These are phyloP conservation scores for Chirona hameri DNA, from an alignment of 2,888 invertebrate species.

Conservation along the genomic window DNA sequence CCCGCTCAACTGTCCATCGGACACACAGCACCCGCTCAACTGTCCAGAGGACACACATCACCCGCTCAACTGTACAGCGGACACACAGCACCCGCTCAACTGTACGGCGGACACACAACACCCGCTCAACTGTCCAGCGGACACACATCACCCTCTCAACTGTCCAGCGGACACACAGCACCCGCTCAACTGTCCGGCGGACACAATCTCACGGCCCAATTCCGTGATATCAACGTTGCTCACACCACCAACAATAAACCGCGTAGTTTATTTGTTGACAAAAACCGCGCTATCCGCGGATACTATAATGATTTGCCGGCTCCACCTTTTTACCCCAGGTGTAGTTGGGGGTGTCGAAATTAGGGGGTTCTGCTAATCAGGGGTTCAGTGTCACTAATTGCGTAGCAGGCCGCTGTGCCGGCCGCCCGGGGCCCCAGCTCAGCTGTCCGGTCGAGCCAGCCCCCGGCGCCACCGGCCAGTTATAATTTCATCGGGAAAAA, in stretches of 20 bases:
- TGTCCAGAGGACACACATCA: too few relatives aligned
- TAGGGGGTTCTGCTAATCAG: background rate
- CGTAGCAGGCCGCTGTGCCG: background rate
- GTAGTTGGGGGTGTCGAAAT: slow-evolving; percentile 23
- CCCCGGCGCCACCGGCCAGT: background rate
- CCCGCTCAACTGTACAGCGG: too few relatives aligned
- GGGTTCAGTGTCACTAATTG: slow-evolving; percentile 11
- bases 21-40: too few relatives aligned
- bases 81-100: too few relatives aligned
- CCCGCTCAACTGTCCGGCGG: too few relatives aligned
- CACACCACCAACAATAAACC: background rate
- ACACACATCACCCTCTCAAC: too few relatives aligned
- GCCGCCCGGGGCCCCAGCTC: background rate
- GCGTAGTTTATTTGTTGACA: background rate
- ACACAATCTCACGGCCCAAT: too few relatives aligned
- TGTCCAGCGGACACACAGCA: too few relatives aligned
- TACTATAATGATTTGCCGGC: background rate
- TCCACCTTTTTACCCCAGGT: background rate
- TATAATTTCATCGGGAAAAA: slow-evolving; percentile 24
- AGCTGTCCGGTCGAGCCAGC: background rate
- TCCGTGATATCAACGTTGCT: too few relatives aligned
- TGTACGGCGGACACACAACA: too few relatives aligned
- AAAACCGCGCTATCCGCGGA: background rate
- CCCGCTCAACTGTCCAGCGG: too few relatives aligned
- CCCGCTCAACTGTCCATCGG: too few relatives aligned